These are phyloP conservation scores for Harpalus rubripes DNA, from an alignment of 2,888 invertebrate genomes.

Conservation along the genomic window DNA sequence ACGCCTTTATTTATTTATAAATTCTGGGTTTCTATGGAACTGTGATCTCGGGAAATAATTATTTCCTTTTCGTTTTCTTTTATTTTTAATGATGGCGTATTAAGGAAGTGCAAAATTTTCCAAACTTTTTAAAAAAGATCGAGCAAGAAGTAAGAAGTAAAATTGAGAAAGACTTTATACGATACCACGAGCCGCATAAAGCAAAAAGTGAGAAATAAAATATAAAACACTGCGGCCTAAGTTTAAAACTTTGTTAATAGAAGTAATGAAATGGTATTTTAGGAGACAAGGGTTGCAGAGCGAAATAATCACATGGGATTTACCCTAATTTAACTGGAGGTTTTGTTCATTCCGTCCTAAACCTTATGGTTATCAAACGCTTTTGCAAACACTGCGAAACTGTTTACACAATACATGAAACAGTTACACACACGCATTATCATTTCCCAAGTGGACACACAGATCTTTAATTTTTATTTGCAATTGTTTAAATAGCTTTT, in stretches of 20 bases:
- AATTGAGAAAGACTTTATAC: background rate
- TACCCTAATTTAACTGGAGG: conserved; percentile 52
- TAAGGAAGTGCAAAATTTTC: background rate
- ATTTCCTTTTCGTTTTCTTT: background rate
- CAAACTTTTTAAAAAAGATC: conserved; percentile 3
- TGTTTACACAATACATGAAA: background rate
- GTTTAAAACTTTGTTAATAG: conserved; percentile 53
- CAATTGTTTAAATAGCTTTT: too few relatives aligned
- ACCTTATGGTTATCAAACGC: conserved; percentile 59
- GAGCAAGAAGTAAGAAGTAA: background rate
- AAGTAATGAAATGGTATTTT: conserved; percentile 60
- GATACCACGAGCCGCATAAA: background rate
- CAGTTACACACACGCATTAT: background rate
- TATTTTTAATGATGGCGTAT: background rate
- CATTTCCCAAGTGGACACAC: too few relatives aligned
- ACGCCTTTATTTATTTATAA: background rate
- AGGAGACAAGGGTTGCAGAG: conserved; percentile 50
- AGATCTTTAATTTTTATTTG: too few relatives aligned
- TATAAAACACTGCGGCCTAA: conserved; percentile 36
- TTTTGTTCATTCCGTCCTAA: conserved; percentile 58
- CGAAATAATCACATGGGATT: conserved; percentile 63
- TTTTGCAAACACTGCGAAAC: conserved; percentile 45
- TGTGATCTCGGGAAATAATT: background rate
- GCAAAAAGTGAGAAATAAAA: conserved; percentile 23
- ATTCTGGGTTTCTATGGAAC: background rate